Percentiles rank a stretch among this genome's conserved stretches.
Conservation (phyloP, 1,140 invertebrate species). For the Berghia stephanieae region DNA sequence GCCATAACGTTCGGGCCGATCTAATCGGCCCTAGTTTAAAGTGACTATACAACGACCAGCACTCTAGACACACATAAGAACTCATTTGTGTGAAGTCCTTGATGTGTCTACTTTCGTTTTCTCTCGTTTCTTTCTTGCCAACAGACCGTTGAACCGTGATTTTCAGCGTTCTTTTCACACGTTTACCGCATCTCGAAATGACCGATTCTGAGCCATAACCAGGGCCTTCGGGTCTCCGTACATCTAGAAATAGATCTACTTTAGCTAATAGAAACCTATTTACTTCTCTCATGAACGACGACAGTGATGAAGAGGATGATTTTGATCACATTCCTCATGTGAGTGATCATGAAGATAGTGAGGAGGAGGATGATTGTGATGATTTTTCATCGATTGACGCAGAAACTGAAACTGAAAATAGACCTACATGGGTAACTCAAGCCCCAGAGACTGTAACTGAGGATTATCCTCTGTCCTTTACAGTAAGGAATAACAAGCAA, state of each 20-base stretch:
- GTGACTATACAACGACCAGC: too few relatives aligned
- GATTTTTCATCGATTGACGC: not conserved
- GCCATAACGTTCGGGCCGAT: too few relatives aligned
- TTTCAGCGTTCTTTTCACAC: too few relatives aligned
- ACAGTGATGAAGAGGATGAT: constrained; percentile 8
- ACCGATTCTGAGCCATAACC: too few relatives aligned
- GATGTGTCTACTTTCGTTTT: too few relatives aligned
- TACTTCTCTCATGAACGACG: not conserved
- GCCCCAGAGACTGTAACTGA: not conserved
- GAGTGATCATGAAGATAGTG: not conserved
- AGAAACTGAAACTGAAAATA: not conserved
- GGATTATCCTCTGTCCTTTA: not conserved
- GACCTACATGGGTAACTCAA: not conserved
- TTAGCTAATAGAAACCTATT: not conserved
- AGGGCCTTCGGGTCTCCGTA: too few relatives aligned
- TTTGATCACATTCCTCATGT: constrained; percentile 5
- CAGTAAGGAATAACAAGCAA: not conserved
- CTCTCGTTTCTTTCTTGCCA: too few relatives aligned
- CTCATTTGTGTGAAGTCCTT: too few relatives aligned
- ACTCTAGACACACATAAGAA: too few relatives aligned
- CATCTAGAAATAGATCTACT: not conserved
- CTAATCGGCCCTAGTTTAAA: too few relatives aligned
- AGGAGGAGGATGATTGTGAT: not conserved
- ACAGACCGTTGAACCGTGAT: too few relatives aligned
- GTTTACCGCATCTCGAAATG: too few relatives aligned